These are phyloP conservation scores for Cybosia mesomella DNA, from an alignment of 2,888 invertebrate genomes.

Conservation along the genomic window DNA sequence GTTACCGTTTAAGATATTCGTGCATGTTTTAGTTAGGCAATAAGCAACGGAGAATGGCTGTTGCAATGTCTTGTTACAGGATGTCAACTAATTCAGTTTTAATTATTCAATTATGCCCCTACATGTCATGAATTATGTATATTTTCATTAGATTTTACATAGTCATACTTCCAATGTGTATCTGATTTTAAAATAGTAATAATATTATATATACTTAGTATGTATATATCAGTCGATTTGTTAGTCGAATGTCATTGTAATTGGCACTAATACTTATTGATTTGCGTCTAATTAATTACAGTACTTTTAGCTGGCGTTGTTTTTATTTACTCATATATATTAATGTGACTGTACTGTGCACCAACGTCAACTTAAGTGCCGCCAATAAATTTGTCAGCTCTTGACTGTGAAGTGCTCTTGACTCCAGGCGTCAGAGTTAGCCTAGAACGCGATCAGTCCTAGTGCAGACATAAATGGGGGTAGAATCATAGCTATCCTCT, in stretches of 20 bases:
- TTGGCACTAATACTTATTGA: background rate
- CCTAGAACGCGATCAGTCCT: too few relatives aligned
- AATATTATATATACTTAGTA: background rate
- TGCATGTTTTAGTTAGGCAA: constrained; percentile 9
- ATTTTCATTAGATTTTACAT: background rate
- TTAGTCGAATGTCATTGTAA: background rate
- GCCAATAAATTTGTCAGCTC: too few relatives aligned
- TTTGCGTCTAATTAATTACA: background rate
- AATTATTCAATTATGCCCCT: constrained; percentile 22
- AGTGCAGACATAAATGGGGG: too few relatives aligned
- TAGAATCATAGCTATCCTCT: too few relatives aligned
- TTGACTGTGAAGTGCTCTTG: too few relatives aligned
- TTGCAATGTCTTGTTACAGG: constrained; percentile 9
- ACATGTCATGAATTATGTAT: background rate
- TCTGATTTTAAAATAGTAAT: background rate
- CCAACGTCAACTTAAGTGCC: too few relatives aligned
- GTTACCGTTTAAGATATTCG: background rate
- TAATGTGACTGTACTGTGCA: background rate
- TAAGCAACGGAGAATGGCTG: background rate
- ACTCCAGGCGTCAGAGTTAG: too few relatives aligned
- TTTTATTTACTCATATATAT: background rate
- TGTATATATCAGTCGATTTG: background rate
- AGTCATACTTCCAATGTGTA: background rate
- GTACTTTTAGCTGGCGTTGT: background rate
- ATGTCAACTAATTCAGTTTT: constrained; percentile 18